Evolutionary conservation across 1,140 invertebrate species (phyloP).

Genomic region (Thaumetopoea pityocampa): DNA sequence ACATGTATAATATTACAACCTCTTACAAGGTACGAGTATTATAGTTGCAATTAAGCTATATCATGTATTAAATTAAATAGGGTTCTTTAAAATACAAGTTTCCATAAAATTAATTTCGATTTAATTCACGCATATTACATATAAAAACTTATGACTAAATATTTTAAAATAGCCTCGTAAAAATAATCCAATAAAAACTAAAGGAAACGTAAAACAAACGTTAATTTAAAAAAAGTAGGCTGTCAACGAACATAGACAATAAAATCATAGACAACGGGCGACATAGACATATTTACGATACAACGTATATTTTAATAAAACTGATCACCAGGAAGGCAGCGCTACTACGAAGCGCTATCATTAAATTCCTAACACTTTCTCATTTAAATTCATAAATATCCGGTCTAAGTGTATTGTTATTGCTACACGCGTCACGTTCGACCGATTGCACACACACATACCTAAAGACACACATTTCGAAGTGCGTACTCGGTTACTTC

Average conservation of each 20-base stretch:
- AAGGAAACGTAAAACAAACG: constrained; percentile 21
- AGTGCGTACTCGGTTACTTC: no score
- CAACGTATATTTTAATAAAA: constrained; percentile 64
- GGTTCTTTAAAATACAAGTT: no score
- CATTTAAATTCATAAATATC: constrained; percentile 75
- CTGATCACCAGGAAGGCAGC: constrained; percentile 62
- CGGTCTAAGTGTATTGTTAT: constrained; percentile 59
- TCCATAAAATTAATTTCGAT: no score
- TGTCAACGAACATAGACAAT: constrained; percentile 44
- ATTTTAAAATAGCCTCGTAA: no score
- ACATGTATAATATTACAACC: no score
- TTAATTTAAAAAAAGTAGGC: constrained; percentile 13
- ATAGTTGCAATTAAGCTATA: no score
- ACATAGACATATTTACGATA: constrained; percentile 14
- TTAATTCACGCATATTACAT: no score
- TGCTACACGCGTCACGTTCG: constrained; percentile 52
- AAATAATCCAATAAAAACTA: constrained; percentile 16
- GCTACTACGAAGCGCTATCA: constrained; percentile 61
- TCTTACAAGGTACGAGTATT: no score
- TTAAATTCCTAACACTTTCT: constrained; percentile 74
- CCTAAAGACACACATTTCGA: constrained; percentile 49
- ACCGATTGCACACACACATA: constrained; percentile 52
- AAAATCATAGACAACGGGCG: constrained; percentile 31
- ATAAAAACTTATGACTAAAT: no score
- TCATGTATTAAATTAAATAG: no score